Evolutionary conservation across 2,797 vertebrate genomes (phyloP).

Genomic region (Eleutherodactylus coqui): DNA sequence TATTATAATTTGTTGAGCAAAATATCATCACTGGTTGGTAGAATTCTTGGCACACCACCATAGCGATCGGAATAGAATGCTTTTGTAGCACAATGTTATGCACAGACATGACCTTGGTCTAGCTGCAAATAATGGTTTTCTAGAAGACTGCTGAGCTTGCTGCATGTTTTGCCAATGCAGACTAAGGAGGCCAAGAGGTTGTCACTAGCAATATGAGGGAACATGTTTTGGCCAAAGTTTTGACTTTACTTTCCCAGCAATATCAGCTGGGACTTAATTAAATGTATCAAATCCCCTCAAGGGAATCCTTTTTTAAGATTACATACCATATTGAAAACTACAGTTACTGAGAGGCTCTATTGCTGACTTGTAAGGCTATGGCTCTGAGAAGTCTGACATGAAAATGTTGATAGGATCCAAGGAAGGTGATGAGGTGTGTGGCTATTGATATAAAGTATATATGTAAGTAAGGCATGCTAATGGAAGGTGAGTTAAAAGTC

Average conservation of each 20-base stretch:
- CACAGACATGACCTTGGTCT: constrained; percentile 19
- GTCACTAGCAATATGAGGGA: constrained; percentile 26
- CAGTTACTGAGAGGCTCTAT: not conserved
- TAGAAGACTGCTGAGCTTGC: constrained; percentile 20
- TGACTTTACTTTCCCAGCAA: not conserved
- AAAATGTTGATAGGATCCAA: not conserved
- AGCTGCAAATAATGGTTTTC: constrained; percentile 4
- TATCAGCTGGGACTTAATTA: not conserved
- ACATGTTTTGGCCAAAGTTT: constrained; percentile 23
- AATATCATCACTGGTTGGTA: not conserved
- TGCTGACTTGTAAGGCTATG: not conserved
- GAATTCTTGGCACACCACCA: not conserved
- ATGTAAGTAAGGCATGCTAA: not conserved
- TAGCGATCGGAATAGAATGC: not conserved
- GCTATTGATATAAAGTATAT: not conserved
- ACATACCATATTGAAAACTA: not conserved
- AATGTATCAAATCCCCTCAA: not conserved
- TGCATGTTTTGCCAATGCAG: not conserved
- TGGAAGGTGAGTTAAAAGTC: too few relatives aligned
- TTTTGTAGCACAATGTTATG: not conserved
- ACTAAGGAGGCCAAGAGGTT: constrained; percentile 31
- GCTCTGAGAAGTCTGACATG: not conserved
- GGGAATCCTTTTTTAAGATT: not conserved
- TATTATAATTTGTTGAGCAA: not conserved
- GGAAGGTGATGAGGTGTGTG: too few relatives aligned